A percentile compares a stretch with the other conserved stretches of the same genome.
Evolutionary conservation across 2,113 vertebrate genomes (phyloP).

Genomic region (Lutjanus erythropterus): DNA sequence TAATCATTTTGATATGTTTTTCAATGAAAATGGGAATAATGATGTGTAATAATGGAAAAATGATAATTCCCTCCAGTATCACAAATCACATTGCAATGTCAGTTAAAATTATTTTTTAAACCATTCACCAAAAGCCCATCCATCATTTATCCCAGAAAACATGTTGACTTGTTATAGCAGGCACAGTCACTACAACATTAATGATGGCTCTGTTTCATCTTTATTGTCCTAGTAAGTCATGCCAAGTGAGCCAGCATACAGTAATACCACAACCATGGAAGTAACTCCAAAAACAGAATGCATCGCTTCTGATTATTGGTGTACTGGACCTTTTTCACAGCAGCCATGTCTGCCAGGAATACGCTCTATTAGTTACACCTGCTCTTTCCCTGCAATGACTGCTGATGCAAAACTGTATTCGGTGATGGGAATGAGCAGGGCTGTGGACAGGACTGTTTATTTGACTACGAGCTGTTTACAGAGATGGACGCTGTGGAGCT

Average conservation of each 20-base stretch:
- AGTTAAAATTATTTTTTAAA: no score
- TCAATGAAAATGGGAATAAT: no score
- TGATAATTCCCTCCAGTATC: no score
- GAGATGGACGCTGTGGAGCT: conserved; percentile 52
- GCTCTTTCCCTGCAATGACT: not conserved
- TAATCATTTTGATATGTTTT: no score
- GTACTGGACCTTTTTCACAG: no score
- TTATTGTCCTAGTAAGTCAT: not conserved
- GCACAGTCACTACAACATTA: not conserved
- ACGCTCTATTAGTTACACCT: conserved; percentile 11
- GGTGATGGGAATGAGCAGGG: conserved; percentile 20
- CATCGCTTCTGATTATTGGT: not conserved
- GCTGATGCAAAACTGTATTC: not conserved
- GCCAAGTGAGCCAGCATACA: not conserved
- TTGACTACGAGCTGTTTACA: conserved; percentile 75
- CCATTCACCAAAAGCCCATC: not conserved
- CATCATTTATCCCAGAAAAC: not conserved
- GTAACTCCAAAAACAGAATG: not conserved
- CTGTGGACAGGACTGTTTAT: conserved; percentile 68
- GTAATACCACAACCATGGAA: not conserved
- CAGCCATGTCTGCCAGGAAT: no score
- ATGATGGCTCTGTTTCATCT: no score
- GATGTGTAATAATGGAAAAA: no score
- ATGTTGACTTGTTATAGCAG: not conserved
- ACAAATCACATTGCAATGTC: no score